A percentile compares a stretch with the other conserved stretches of the same genome.
These are phyloP conservation scores for Crypturellus undulatus DNA, from an alignment of 2,113 vertebrate genomes.

Conservation along the genomic window DNA sequence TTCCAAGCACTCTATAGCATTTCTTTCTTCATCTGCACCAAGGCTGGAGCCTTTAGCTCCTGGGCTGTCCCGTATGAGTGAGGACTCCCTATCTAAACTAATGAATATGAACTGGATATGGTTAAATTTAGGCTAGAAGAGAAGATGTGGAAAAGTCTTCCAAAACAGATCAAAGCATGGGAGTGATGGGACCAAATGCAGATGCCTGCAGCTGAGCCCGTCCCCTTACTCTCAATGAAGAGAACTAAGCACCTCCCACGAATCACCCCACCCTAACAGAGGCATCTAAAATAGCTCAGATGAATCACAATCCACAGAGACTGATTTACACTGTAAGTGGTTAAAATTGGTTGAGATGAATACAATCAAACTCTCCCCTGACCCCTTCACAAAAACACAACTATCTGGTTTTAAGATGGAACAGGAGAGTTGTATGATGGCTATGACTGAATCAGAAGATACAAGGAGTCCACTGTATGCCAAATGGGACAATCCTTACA, in stretches of 20 bases:
- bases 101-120: background rate
- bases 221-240: background rate
- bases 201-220: constrained; percentile 21
- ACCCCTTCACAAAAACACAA: no score
- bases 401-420: background rate
- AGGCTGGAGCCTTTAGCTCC: background rate
- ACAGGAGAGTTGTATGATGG: background rate
- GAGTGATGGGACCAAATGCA: constrained; percentile 23
- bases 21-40: background rate
- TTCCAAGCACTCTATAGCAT: background rate
- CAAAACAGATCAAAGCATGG: constrained; percentile 2
- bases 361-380: no score
- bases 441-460: background rate
- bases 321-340: background rate
- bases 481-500: background rate
- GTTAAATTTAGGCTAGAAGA: constrained; percentile 20
- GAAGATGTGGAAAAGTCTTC: background rate
- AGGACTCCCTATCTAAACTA: background rate
- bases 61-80: background rate
- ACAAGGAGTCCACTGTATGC: background rate
- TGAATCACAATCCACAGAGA: constrained; percentile 55
- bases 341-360: background rate
- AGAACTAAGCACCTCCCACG: background rate
- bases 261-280: constrained; percentile 51
- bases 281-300: constrained; percentile 43